Evolutionary conservation across 1,140 invertebrate genomes (phyloP), one percentile per base, ranked within the genome.

Genomic region (Caenorhabditis latens): DNA sequence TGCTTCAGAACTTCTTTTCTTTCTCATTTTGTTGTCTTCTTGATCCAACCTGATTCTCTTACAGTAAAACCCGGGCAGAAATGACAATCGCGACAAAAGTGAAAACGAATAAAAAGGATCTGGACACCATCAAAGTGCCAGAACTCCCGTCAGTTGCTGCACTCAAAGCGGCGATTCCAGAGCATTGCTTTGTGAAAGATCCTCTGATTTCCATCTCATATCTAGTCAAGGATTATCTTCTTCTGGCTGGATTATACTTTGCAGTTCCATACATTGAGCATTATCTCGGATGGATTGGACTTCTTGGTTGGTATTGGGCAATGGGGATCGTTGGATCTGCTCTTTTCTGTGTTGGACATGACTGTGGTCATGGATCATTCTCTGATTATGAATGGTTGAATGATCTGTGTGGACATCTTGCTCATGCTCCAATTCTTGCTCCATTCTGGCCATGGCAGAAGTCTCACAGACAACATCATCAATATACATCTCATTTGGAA

Each of bases 351-450:
- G 83, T 93, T 19, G 93, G 93, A 16, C 93, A 93, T 84, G 93
- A 93, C 87, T 93, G 93, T 84, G 93, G 93, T 4, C 93, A 93
- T 83, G 91, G 91, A 19, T 92, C 93, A 0, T 93, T 93, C 89
- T 93, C 93, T 4, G 89, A 91, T 67, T 90, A 91, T 84, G 84
- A 88, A 5, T 89, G 91, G 61, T 21, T 90, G 19, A 90, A 90
- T 61, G 90, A 90, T 71, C 75, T 90, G 42, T 91, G 84, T 50
- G 90, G 90, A 24, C 90, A 90, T 79, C 40, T 90, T 57, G 88
- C 90, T 50, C 90, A 90, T 84, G 90, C 90, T 63, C 89, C 90
- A 14, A 84, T 90, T 48, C 63, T 90, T 43, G 89, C 88, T 46
- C 89, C 90, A 57, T 90, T 87, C 87, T 90, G 88, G 88, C 90